Evolutionary conservation across 2,888 invertebrate species (phyloP).

Genomic region (Zhuqinia jingwanae): DNA sequence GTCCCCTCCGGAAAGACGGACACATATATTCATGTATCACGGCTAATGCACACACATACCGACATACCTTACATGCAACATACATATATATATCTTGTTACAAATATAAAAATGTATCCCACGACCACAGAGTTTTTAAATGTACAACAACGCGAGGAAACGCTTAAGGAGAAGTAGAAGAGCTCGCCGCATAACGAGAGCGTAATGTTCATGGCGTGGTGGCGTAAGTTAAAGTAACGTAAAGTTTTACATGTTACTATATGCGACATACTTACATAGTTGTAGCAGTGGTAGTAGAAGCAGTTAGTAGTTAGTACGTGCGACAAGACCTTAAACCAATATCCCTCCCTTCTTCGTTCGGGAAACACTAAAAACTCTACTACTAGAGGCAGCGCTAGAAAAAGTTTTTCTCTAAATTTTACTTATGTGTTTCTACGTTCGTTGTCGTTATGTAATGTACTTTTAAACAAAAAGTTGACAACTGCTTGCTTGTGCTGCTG

Average conservation of each 20-base stretch:
- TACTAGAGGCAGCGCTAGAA: not conserved
- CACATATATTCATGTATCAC: slow-evolving; percentile 40
- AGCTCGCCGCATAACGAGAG: slow-evolving; percentile 49
- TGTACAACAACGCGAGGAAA: not conserved
- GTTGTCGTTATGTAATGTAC: slow-evolving; percentile 2
- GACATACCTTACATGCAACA: not conserved
- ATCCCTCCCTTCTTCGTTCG: slow-evolving; percentile 32
- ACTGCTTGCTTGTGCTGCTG: not conserved
- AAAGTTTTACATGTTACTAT: not conserved
- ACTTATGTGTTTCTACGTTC: not conserved
- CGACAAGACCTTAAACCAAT: not conserved
- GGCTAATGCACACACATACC: slow-evolving; percentile 41
- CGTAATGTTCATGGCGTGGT: slow-evolving; percentile 30
- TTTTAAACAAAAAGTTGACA: slow-evolving; percentile 9
- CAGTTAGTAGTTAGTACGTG: too few relatives aligned
- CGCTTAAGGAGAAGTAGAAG: not conserved
- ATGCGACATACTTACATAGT: not conserved
- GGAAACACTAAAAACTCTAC: slow-evolving; percentile 36
- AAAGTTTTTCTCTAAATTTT: slow-evolving; percentile 13
- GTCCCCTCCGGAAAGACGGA: slow-evolving; percentile 54
- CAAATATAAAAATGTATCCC: slow-evolving; percentile 5
- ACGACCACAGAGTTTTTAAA: slow-evolving; percentile 4
- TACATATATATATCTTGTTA: not conserved
- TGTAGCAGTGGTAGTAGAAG: too few relatives aligned
- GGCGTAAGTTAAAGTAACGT: too few relatives aligned